phyloP scores from a whole-genome alignment of 23 tunicate species.

The Aplidium turbinatum region DNA sequence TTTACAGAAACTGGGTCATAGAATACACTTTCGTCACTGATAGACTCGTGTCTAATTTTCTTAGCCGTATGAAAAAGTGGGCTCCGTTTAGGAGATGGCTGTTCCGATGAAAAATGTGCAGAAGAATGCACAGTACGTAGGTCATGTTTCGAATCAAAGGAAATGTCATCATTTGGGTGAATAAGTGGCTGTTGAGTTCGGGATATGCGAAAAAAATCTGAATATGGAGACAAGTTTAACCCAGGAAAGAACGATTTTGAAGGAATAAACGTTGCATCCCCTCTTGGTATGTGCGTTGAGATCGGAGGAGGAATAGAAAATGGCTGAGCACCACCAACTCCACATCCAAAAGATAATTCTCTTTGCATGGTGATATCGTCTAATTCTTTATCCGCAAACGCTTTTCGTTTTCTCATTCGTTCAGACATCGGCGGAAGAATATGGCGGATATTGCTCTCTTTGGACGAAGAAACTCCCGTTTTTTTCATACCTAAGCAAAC shows the following conservation, averaged over 20 bases:
- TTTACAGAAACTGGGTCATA: too few species aligned
- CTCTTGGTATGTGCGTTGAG: background rate
- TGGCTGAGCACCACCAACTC: background rate
- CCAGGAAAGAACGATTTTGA: slow-evolving; percentile 2
- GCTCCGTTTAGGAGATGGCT: background rate
- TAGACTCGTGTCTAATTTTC: background rate
- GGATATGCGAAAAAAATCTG: slow-evolving; percentile 4
- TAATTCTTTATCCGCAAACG: slow-evolving; percentile 80
- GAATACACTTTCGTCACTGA: too few species aligned
- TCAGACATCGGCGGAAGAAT: slow-evolving; percentile 76
- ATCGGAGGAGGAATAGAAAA: background rate
- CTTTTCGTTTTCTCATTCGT: slow-evolving; percentile 80
- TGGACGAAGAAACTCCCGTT: too few species aligned
- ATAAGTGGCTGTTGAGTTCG: background rate
- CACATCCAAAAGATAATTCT: slow-evolving; percentile 2
- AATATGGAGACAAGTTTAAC: slow-evolving; percentile 15
- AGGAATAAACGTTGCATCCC: background rate
- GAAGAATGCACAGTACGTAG: background rate
- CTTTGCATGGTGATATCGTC: slow-evolving; percentile 64
- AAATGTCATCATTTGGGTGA: background rate
- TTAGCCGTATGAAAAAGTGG: background rate
- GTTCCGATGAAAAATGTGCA: background rate
- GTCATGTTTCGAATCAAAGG: background rate
- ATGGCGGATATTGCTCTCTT: slow-evolving; percentile 1
- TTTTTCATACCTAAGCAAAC: too few species aligned